Base-by-base conservation (phyloP, 1,140 invertebrate genomes). In the Drosophila gunungcola region DNA sequence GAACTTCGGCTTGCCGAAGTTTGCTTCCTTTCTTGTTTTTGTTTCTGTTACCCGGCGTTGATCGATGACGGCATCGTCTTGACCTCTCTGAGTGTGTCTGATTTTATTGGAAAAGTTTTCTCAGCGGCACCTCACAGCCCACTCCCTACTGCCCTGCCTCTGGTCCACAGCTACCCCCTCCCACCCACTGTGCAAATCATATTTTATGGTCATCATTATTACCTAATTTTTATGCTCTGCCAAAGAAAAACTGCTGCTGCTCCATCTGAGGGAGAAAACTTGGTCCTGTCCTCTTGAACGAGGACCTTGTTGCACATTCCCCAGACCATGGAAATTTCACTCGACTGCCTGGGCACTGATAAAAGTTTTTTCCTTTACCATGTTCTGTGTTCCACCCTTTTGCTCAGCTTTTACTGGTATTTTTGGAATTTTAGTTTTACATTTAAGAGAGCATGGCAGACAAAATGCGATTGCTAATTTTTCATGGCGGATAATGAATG, bases 81-180 rank as follows among this genome's bases (percentile, higher is more conserved):
- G 85, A 90, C 85, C 85, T 79, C 78, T 63, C 64, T 29, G 21
- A 61, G 67, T 76, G 63, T 78, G 85, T 73, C 75, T 79, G 80
- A 90, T 90, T 90, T 90, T 90, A 85, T 90, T 90, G 75, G 80
- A 90, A 90, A 90, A 90, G 85, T 90, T 90, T 90, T 78, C 76
- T 27, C 6, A 42, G 51, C 9, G 16, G 42, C 58, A 55, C 39
- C 49, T 63, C 42, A 36, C 42, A 36, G 25, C 36, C 10, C 10
- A 45, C 27, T 10, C 11, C 54, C 32, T 12, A 12, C 29, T 1
- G 6, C 21, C 29, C 16, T 51, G 7, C 42, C 11, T 13, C n/a
- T 42, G 3, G 2, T 42, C 45, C 10, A 21, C 16, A 21, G 16
- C 5, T 6, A 12, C 42, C 3, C 12, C 13, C n/a, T 45, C 39